Evolutionary conservation across 1,140 invertebrate species (phyloP).

Genomic region (Palaemon carinicauda): DNA sequence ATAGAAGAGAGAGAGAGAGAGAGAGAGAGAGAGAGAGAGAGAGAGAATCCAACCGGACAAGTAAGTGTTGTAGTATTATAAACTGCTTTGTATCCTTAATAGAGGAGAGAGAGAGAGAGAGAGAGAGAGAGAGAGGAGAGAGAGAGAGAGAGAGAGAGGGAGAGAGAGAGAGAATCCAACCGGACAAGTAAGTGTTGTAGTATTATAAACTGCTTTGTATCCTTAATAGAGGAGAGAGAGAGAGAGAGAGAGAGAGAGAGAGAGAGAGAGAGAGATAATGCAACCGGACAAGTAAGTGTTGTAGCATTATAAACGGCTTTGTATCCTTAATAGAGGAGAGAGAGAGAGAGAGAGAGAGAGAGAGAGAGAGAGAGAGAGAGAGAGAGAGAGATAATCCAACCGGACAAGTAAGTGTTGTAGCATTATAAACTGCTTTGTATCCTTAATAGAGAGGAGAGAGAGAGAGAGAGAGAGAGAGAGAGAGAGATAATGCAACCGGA

Average conservation of each 20-base stretch:
- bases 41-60: neutral
- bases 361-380: neutral
- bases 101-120: neutral
- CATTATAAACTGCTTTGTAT: too few species aligned
- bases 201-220: too few species aligned
- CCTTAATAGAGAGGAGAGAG: neutral
- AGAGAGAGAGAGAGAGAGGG: neutral
- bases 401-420: too few species aligned
- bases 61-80: too few species aligned
- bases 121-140: conserved; percentile 18
- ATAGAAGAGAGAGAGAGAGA: neutral
- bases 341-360: conserved; percentile 19
- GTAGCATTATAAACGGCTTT: too few species aligned
- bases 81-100: too few species aligned
- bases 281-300: too few species aligned
- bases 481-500: neutral
- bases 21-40: neutral
- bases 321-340: neutral
- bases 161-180: neutral
- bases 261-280: neutral
- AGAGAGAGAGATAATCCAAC: neutral
- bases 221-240: neutral
- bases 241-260: neutral
- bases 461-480: neutral
- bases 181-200: too few species aligned